These are phyloP conservation scores for Penaeus vannamei DNA, from an alignment of 1,140 invertebrate genomes.

Conservation along the genomic window DNA sequence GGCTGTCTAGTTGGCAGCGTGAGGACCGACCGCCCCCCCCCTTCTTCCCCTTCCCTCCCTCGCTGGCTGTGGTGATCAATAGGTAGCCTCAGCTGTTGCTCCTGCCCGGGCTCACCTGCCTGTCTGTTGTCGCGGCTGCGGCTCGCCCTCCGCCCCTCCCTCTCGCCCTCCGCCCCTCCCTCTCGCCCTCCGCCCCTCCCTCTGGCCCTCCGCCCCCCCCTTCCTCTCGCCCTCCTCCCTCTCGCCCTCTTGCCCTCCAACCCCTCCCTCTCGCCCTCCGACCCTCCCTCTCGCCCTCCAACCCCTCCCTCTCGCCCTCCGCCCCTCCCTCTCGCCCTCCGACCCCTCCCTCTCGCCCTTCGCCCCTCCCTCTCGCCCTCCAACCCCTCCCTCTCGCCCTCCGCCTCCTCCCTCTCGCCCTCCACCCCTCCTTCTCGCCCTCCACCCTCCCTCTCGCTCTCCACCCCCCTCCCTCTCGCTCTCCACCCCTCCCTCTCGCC, in stretches of 20 bases:
- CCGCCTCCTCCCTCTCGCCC: neutral
- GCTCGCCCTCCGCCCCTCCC: neutral
- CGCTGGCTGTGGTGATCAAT: no score
- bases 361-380: neutral
- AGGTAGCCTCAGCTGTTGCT: no score
- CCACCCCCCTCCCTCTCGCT: neutral
- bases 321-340: conserved; percentile 48
- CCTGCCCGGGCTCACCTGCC: no score
- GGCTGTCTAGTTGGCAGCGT: no score
- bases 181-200: neutral
- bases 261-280: conserved; percentile 8
- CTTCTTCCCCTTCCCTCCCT: no score
- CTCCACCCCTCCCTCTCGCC: neutral
- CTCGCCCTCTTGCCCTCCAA: conserved; percentile 35
- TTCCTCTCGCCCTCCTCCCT: neutral
- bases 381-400: neutral
- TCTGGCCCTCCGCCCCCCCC: no score
- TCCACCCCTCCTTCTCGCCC: neutral
- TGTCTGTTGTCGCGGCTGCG: no score
- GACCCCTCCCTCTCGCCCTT: conserved; percentile 21
- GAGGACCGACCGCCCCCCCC: no score
- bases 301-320: conserved; percentile 34
- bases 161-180: neutral
- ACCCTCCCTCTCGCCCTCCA: neutral
- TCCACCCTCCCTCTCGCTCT: neutral